Base-by-base conservation (phyloP, 2,888 invertebrate genomes). In the Mellilla xanthometata region DNA sequence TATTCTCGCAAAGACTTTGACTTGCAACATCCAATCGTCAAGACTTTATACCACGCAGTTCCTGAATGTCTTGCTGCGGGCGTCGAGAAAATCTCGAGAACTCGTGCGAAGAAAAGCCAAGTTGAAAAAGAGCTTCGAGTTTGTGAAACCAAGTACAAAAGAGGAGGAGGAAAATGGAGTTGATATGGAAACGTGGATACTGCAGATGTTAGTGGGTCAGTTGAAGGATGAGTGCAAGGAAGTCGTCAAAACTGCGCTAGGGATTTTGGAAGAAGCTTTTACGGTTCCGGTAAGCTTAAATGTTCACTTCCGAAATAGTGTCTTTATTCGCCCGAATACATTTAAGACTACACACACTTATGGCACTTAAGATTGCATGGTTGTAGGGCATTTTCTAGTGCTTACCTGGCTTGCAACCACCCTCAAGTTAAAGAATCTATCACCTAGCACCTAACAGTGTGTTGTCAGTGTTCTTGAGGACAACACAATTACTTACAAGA, bases 241-340 rank as follows among this genome's bases (percentile, higher is more conserved):
- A 26, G 95, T 99, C 15, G 94, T 94, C 5, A 89, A 95, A 58
- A 92, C 95, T 6, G 97, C 98, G 3, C 87, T 97, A 40, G 92
- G 94, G 56, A 94, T 95, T 43, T 88, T 99, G 29, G 96, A 97
- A 68, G 99, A 99, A 88, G 96, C 97, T n/a, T 96, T 96, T 72
- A 96, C 97, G 80, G 94, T 97, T 54, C 93, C 94, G 70, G 95
- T 95, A 65, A 90, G 91, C 76, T n/a, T n/a, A n/a, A n/a, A n/a
- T n/a, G n/a, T n/a, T n/a, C n/a, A n/a, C n/a, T n/a, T n/a, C n/a
- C n/a, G n/a, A n/a, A n/a, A n/a, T n/a, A n/a, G n/a, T n/a, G n/a
- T n/a, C n/a, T n/a, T n/a, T n/a, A n/a, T n/a, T n/a, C n/a, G n/a
- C n/a, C n/a, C n/a, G n/a, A n/a, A n/a, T n/a, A n/a, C n/a, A n/a